Percentiles rank a stretch among this genome's conserved stretches.
These are phyloP conservation scores for Lepidurus arcticus DNA, from an alignment of 1,140 invertebrate genomes.

Conservation along the genomic window DNA sequence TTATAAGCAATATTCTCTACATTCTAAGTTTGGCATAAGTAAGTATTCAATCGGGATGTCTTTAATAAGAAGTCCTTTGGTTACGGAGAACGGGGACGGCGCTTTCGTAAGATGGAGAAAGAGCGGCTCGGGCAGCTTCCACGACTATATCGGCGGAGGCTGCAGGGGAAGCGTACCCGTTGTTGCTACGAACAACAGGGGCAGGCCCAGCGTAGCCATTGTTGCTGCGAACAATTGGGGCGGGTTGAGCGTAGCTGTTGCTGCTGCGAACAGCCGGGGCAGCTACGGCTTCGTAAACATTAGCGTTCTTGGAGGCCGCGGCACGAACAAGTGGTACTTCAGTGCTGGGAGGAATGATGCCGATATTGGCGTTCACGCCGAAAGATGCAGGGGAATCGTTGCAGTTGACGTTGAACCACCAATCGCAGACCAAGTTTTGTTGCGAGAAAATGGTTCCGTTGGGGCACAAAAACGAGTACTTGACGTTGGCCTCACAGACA, in stretches of 20 bases:
- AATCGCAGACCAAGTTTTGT: constrained; percentile 78
- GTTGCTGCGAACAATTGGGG: not conserved
- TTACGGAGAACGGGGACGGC: not conserved
- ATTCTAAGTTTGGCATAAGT: not conserved
- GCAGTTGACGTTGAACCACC: constrained; percentile 88
- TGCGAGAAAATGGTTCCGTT: constrained; percentile 86
- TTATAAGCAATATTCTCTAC: not conserved
- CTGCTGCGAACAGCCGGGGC: not conserved
- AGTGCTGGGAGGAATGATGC: not conserved
- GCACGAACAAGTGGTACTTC: not conserved
- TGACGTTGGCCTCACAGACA: constrained; percentile 46
- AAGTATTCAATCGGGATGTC: not conserved
- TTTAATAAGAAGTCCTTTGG: not conserved
- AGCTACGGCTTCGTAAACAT: not conserved
- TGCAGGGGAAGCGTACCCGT: not conserved
- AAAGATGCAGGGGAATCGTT: constrained; percentile 12
- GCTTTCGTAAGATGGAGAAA: not conserved
- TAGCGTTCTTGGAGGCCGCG: not conserved
- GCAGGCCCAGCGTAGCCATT: not conserved
- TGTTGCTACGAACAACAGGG: not conserved
- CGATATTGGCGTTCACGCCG: constrained; percentile 26
- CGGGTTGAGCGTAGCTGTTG: not conserved
- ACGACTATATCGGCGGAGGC: not conserved
- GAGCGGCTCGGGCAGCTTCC: not conserved
- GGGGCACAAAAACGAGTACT: constrained; percentile 66